These are phyloP conservation scores for Leptinotarsa tumamoca DNA, from an alignment of 2,888 invertebrate species.

Conservation along the genomic window DNA sequence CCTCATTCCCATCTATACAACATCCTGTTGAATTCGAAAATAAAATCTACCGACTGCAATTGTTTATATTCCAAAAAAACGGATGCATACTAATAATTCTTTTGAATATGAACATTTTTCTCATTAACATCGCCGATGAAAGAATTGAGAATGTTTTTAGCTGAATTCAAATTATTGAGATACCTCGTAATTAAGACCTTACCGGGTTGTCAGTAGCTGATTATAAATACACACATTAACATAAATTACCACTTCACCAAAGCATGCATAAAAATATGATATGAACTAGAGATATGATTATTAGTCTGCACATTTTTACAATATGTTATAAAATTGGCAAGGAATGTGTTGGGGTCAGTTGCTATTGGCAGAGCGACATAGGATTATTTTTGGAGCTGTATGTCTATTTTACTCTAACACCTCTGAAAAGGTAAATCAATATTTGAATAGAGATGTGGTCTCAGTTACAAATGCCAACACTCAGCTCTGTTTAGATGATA, in stretches of 20 bases:
- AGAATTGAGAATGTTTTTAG: constrained; percentile 21
- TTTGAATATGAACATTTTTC: constrained; percentile 3
- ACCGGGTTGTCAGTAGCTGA: constrained; percentile 27
- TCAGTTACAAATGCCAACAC: no score
- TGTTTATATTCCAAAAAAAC: constrained; percentile 34
- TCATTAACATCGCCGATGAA: constrained; percentile 25
- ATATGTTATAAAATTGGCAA: neutral
- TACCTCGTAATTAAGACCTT: constrained; percentile 32
- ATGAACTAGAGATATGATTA: neutral
- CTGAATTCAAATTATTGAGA: constrained; percentile 28
- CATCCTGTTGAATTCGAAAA: constrained; percentile 9
- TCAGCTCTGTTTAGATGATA: no score
- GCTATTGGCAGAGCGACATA: neutral
- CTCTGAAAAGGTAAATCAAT: no score
- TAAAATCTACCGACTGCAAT: constrained; percentile 10
- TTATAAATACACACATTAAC: constrained; percentile 26
- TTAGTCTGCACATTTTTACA: neutral
- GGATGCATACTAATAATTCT: constrained; percentile 23
- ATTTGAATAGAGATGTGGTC: no score
- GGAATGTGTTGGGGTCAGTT: neutral
- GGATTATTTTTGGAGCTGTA: no score
- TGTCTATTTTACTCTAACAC: no score
- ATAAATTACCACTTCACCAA: constrained; percentile 28
- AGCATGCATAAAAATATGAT: constrained; percentile 20
- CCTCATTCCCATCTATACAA: constrained; percentile 12